phyloP scores from a whole-genome alignment of 1,140 invertebrate genomes.

The Pseudomyrmex dendroicus region DNA sequence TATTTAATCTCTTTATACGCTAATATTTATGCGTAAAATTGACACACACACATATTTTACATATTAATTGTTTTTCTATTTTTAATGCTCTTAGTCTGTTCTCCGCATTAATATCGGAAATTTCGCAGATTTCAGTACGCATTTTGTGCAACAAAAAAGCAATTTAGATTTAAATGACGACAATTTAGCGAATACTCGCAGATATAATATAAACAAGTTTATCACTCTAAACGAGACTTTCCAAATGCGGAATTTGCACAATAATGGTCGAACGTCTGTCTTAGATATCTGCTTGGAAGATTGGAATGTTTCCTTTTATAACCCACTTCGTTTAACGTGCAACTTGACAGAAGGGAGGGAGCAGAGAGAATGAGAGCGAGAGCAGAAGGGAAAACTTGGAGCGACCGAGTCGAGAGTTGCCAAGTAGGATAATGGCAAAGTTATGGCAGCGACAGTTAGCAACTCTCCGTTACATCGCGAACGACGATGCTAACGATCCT shows the following conservation, averaged over 20 bases:
- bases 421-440: constrained; percentile 79
- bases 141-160: not conserved
- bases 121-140: not conserved
- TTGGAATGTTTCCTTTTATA: constrained; percentile 31
- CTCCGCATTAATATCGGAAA: not conserved
- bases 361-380: not conserved
- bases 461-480: constrained; percentile 41
- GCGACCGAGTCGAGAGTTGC: constrained; percentile 70
- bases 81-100: not conserved
- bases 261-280: constrained; percentile 12
- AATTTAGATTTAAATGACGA: not conserved
- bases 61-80: no score
- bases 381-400: constrained; percentile 27
- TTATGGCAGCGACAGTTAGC: constrained; percentile 71
- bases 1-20: no score
- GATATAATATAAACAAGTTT: constrained; percentile 20
- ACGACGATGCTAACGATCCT: constrained; percentile 75
- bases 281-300: constrained; percentile 29
- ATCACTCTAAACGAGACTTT: not conserved
- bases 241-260: constrained; percentile 12
- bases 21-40: no score
- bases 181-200: not conserved
- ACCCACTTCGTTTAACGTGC: constrained; percentile 44
- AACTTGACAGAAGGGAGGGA: constrained; percentile 27
- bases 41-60: no score